phyloP scores from a whole-genome alignment of 2,113 vertebrate species.

The Myrmecobius fasciatus region DNA sequence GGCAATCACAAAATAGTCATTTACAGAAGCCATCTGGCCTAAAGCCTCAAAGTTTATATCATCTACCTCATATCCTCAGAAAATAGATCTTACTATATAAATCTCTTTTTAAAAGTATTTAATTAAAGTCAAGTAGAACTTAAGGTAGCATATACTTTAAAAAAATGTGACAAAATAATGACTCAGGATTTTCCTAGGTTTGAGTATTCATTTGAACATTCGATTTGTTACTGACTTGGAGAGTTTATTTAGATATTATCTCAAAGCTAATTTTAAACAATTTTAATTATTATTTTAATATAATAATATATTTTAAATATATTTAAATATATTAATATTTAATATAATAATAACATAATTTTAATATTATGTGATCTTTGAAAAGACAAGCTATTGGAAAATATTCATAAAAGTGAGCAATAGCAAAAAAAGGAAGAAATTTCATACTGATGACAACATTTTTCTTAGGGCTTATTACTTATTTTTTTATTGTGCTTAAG shows the following conservation, averaged over 20 bases:
- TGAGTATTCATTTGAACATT: background rate
- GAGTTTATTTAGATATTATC: background rate
- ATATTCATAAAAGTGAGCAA: background rate
- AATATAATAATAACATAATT: too few species aligned
- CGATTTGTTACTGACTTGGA: background rate
- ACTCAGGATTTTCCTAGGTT: constrained; percentile 23
- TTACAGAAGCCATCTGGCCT: constrained; percentile 19
- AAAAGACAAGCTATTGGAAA: constrained; percentile 26
- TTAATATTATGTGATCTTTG: constrained; percentile 44
- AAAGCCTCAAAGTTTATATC: background rate
- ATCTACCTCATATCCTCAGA: background rate
- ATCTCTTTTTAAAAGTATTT: background rate
- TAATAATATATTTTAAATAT: too few species aligned
- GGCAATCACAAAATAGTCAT: constrained; percentile 46
- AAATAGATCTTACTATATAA: background rate
- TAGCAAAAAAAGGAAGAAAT: background rate
- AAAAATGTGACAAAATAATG: constrained; percentile 30
- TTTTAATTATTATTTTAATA: too few species aligned
- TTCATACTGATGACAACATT: background rate
- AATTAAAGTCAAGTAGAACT: constrained; percentile 7
- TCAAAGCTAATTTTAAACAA: background rate
- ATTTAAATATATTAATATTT: too few species aligned
- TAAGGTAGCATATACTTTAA: constrained; percentile 13
- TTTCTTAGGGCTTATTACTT: constrained; percentile 38
- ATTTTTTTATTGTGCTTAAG: constrained; percentile 20